These are phyloP conservation scores for Peromyscus californicus DNA, from an alignment of 2,113 vertebrate genomes.

Conservation along the genomic window DNA sequence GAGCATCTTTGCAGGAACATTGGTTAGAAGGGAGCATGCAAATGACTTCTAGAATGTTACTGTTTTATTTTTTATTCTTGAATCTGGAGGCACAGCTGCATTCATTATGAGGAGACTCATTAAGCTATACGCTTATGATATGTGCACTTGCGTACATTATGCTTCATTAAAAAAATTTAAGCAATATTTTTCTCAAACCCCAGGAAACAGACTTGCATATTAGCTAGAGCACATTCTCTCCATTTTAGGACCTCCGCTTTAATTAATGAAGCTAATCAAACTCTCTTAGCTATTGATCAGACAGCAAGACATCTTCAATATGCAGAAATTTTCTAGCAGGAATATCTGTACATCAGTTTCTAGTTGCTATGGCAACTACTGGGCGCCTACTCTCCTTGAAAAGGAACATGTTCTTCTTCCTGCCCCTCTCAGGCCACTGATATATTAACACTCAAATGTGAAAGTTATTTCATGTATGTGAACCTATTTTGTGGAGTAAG, in stretches of 20 bases:
- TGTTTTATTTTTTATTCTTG: constrained; percentile 43
- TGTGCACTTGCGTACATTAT: not conserved
- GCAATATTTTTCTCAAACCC: constrained; percentile 44
- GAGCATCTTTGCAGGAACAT: not conserved
- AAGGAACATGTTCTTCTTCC: constrained; percentile 52
- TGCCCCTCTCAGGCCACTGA: not conserved
- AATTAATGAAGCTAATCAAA: constrained; percentile 65
- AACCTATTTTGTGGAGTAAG: not conserved
- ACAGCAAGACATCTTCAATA: constrained; percentile 33
- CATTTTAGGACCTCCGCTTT: constrained; percentile 45
- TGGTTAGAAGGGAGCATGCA: not conserved
- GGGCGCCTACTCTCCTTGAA: not conserved
- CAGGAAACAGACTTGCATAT: constrained; percentile 16
- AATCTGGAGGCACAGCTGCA: not conserved
- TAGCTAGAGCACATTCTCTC: not conserved
- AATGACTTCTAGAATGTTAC: not conserved
- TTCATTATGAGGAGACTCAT: constrained; percentile 30
- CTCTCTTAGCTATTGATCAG: constrained; percentile 34
- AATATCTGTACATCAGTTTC: constrained; percentile 21
- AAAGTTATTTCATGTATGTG: constrained; percentile 39
- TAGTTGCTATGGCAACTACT: constrained; percentile 62
- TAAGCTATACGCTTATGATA: constrained; percentile 22
- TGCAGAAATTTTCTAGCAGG: constrained; percentile 43
- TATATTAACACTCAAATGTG: not conserved
- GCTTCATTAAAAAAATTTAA: not conserved